A percentile compares a stretch with the other conserved stretches of the same genome.
These are phyloP conservation scores for Acanthosepion esculentum DNA, from an alignment of 2,888 invertebrate species.

Conservation along the genomic window DNA sequence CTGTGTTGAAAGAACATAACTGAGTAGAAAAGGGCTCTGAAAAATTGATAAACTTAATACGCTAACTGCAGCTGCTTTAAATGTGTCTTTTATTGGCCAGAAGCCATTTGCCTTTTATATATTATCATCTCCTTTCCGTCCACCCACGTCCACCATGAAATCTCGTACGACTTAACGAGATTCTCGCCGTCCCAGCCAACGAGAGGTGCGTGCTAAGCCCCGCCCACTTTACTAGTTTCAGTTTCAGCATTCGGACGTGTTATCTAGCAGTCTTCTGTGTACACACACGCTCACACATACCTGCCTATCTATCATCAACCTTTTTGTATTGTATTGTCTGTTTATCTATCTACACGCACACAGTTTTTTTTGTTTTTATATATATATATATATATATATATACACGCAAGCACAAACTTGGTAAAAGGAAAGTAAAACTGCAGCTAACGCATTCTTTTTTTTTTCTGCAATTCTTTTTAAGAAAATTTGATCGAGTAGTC, in stretches of 20 bases:
- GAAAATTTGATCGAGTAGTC: not conserved
- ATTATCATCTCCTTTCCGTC: not conserved
- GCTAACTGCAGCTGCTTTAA: too few relatives aligned
- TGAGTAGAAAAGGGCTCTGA: too few relatives aligned
- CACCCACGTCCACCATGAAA: not conserved
- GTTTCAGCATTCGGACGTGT: constrained; percentile 33
- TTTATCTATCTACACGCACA: not conserved
- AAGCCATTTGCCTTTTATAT: not conserved
- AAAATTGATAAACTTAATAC: too few relatives aligned
- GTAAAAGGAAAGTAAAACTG: not conserved
- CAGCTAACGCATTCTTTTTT: not conserved
- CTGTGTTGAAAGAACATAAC: too few relatives aligned
- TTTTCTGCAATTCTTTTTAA: not conserved
- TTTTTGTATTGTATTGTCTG: not conserved
- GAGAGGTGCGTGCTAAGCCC: not conserved
- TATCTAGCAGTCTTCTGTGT: constrained; percentile 2
- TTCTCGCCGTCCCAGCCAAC: not conserved
- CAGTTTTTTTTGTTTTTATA: not conserved
- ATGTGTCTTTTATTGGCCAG: not conserved
- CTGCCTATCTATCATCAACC: not conserved
- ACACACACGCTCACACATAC: not conserved
- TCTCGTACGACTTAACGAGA: constrained; percentile 2
- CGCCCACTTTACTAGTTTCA: constrained; percentile 13
- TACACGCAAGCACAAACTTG: not conserved
- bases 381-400: not conserved